phyloP scores from a whole-genome alignment of 2,797 vertebrate species.

The Phoeniculus purpureus region DNA sequence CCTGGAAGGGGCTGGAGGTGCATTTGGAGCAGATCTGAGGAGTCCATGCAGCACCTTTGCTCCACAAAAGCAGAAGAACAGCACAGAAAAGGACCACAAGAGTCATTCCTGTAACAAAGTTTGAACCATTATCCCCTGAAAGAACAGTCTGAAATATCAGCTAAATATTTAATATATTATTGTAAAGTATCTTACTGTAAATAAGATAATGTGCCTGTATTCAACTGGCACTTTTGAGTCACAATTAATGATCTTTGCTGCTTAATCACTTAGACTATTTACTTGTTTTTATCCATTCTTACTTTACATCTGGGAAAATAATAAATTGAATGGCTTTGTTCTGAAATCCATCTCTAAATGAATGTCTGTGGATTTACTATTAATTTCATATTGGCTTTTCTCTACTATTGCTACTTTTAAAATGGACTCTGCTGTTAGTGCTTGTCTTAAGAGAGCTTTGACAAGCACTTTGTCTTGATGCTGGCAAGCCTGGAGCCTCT shows the following conservation, averaged over 20 bases:
- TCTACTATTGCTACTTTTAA: slow-evolving; percentile 27
- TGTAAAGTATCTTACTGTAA: slow-evolving; percentile 37
- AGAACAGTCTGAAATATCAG: not conserved
- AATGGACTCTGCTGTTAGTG: slow-evolving; percentile 3
- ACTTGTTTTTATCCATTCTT: slow-evolving; percentile 20
- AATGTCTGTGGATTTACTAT: slow-evolving; percentile 44
- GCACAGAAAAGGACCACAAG: not conserved
- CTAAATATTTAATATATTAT: slow-evolving; percentile 49
- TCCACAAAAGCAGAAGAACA: not conserved
- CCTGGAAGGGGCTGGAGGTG: not conserved
- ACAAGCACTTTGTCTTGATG: not conserved
- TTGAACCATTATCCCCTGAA: slow-evolving; percentile 25
- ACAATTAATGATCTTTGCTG: slow-evolving; percentile 20
- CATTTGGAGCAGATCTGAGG: not conserved
- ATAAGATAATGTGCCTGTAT: slow-evolving; percentile 27
- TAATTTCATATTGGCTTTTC: slow-evolving; percentile 46
- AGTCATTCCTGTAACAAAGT: not conserved
- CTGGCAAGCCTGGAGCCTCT: slow-evolving; percentile 16
- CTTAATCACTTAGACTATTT: slow-evolving; percentile 21
- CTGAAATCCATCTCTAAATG: slow-evolving; percentile 36
- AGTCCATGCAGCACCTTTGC: not conserved
- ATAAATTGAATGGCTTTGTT: slow-evolving; percentile 32
- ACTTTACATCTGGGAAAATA: slow-evolving; percentile 32
- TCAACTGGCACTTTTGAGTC: slow-evolving; percentile 28
- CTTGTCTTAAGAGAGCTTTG: slow-evolving; percentile 11